These are phyloP conservation scores for Mesorhabditis spiculigera DNA, from an alignment of 2,888 invertebrate species.

Conservation along the genomic window DNA sequence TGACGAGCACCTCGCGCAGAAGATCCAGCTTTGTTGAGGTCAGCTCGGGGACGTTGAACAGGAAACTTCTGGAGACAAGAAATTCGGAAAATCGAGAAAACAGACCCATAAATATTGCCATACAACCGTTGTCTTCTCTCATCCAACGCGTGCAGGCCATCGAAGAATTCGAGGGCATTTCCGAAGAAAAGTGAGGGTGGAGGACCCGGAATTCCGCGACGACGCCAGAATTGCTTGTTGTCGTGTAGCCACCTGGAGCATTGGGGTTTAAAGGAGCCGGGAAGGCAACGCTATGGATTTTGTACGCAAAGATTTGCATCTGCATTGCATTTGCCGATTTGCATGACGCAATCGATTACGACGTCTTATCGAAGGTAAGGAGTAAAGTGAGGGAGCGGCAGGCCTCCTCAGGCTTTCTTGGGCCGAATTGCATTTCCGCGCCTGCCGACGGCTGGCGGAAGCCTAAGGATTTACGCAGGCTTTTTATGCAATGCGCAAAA, in stretches of 20 bases:
- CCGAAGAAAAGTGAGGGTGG: not conserved
- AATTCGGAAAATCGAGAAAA: not conserved
- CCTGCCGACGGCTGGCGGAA: no score
- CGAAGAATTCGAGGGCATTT: not conserved
- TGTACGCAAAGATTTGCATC: no score
- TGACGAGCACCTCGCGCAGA: constrained; percentile 6
- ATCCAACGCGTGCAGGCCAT: not conserved
- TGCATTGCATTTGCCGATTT: no score
- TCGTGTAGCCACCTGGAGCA: not conserved
- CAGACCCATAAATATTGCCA: not conserved
- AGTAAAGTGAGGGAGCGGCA: no score
- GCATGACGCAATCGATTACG: no score
- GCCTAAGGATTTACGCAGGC: no score
- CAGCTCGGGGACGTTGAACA: constrained; percentile 1
- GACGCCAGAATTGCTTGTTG: not conserved
- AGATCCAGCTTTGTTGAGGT: not conserved
- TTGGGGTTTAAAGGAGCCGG: no score
- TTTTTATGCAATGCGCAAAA: no score
- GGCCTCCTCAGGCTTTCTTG: no score
- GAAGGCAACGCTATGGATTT: no score
- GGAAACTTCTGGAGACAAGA: not conserved
- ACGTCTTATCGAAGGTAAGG: no score
- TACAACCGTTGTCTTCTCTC: not conserved
- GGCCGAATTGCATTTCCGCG: no score
- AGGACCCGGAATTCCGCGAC: not conserved